Evolutionary conservation across 2,113 vertebrate genomes (phyloP), one percentile per base, ranked within the genome.

Genomic region (Danionella cerebrum): DNA sequence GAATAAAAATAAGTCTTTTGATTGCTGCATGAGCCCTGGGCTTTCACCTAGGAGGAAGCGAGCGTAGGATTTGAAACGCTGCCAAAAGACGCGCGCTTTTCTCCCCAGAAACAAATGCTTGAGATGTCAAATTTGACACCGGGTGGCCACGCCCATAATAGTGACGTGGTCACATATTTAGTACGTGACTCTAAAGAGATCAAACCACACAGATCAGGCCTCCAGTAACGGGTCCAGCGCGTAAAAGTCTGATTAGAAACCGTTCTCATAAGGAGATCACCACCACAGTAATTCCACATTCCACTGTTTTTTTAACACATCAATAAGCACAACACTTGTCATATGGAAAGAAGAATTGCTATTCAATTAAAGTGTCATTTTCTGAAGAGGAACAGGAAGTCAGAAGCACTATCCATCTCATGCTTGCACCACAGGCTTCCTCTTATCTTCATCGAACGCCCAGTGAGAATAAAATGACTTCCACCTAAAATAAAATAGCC

Each of bases 331-430:
- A 9, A 11, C 5, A 9, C 24, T 44, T 45, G 57, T 41, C 57
- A 19, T 33, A 54, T 27, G 58, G 38, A 54, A 2, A 48, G 16
- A 10, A 1, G 7, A 10, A 45, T 12, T 50, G 45, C 38, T 50
- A 63, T 60, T 53, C 42, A 66, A 39, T 66, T n/a, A n/a, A 21
- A 50, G 38, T 66, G 14, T 69, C 16, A 70, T 70, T 79, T 77
- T 77, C 78, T 71, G 76, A 74, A 80, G 74, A 87, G 84, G 86
- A 90, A 91, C 87, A 89, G 88, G 88, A 90, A 90, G 85, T 77
- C 66, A 51, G 48, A 47, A 70, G 72, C 78, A 74, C 66, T 59
- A 74, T n/a, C n/a, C n/a, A n/a, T 80, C 71, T 80, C 29, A 69
- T 65, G 64, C 69, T 82, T 44, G 41, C 45, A 69, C 76, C 78